Base-by-base conservation (phyloP, 2,888 invertebrate species). In the Stenotaenia linearis region DNA sequence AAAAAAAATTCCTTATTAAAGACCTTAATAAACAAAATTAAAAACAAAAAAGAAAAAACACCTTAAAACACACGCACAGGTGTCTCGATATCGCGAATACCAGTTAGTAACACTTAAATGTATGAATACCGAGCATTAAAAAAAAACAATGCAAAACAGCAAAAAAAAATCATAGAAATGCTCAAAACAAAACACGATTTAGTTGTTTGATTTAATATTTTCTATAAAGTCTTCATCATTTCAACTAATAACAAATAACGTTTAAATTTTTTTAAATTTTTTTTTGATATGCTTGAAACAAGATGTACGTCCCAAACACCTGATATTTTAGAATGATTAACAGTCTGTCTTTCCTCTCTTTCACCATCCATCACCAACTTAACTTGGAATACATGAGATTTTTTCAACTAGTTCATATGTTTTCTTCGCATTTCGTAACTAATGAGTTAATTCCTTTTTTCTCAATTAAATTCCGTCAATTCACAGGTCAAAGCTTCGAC, bases 401-500 rank as follows among this genome's bases (percentile, higher is more conserved):
- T 56, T 56, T 5, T 56, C 18, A 56, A 56, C 56, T 56, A 56
- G 56, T 21, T 56, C 18, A 4, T n/a, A 7, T 45, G 5, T 56
- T 56, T 18, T 7, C 7, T 18, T 56, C n/a, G n/a, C 9, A 37
- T 56, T 9, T 12, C 4, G 9, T 18, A 56, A 45, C 18, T 21
- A 56, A 56, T 21, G n/a, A 21, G 7, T 1, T 15, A 1, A n/a
- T 56, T 56, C 7, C 18, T 56, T 56, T n/a, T 56, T 4, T 56
- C 18, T 5, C 12, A 37, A 37, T n/a, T 56, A 21, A 56, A 56
- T 56, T 56, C 18, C 3, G 15, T 18, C 23, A 7, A 23, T 32
- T 75, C 75, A 75, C 75, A 78, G 45, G 1, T 78, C 78, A 15
- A 78, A 30, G 25, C 78, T 78, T 23, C 78, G 78, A 78, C 78